Conservation (phyloP, 2,113 vertebrate genomes). For the Mustelus asterias region DNA sequence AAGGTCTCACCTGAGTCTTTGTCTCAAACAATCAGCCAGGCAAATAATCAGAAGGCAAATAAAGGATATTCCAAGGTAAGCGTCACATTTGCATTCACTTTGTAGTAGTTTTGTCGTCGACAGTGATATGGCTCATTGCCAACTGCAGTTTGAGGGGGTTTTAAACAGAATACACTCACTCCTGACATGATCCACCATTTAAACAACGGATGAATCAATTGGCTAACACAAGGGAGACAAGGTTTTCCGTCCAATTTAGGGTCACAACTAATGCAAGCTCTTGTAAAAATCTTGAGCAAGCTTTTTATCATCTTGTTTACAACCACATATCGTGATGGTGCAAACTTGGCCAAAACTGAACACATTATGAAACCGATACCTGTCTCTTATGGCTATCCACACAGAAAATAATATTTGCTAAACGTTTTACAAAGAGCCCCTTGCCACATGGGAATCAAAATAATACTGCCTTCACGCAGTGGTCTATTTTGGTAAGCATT, state of each 20-base stretch:
- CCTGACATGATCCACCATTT: background rate
- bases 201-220: background rate
- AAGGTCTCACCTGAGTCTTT: background rate
- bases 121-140: background rate
- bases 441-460: background rate
- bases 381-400: background rate
- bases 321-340: background rate
- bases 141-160: background rate
- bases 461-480: background rate
- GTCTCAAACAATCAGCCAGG: background rate
- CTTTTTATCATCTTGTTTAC: background rate
- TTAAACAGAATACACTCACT: background rate
- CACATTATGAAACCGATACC: background rate
- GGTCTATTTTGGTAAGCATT: background rate
- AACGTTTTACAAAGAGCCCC: background rate
- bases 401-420: background rate
- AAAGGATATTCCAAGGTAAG: background rate
- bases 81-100: background rate
- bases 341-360: background rate
- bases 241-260: background rate
- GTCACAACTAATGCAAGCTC: background rate
- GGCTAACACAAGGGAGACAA: background rate
- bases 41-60: background rate
- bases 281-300: background rate
- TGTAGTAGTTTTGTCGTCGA: background rate